These are phyloP conservation scores for Drosophila erecta DNA, from an alignment of 1,140 invertebrate genomes.

Conservation along the genomic window DNA sequence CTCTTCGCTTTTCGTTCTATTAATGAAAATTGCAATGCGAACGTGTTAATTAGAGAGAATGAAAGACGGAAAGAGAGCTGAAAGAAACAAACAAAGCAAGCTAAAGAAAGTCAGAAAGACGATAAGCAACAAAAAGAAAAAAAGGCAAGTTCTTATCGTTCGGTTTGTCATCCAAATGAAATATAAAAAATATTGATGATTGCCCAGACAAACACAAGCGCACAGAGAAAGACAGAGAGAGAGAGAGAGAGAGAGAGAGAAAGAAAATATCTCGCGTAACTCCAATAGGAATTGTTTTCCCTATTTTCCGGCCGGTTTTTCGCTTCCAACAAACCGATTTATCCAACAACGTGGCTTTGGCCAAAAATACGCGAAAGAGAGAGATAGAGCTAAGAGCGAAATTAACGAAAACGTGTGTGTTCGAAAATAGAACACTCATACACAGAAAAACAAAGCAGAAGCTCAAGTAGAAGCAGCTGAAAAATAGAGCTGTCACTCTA, in stretches of 20 bases:
- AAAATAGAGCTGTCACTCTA: constrained; percentile 38
- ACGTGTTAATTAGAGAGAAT: constrained; percentile 67
- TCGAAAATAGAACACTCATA: constrained; percentile 68
- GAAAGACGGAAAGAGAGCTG: neutral
- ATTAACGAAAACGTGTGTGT: constrained; percentile 33
- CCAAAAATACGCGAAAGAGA: constrained; percentile 58
- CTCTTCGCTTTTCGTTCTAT: constrained; percentile 46
- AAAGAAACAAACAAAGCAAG: constrained; percentile 14
- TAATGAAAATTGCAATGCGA: constrained; percentile 75
- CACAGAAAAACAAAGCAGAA: constrained; percentile 32
- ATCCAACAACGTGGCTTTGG: constrained; percentile 61
- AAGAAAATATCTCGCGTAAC: constrained; percentile 56
- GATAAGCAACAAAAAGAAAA: constrained; percentile 41
- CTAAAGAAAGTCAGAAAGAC: constrained; percentile 49
- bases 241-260: constrained; percentile 3
- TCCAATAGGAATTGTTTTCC: constrained; percentile 77
- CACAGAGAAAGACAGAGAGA: neutral
- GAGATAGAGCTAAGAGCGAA: constrained; percentile 9
- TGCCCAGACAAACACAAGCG: neutral
- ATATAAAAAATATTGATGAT: constrained; percentile 58
- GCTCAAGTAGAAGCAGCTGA: constrained; percentile 56
- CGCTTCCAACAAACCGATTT: constrained; percentile 44
- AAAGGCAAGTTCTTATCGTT: constrained; percentile 59
- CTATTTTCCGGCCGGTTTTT: constrained; percentile 76
- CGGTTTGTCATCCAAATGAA: constrained; percentile 57